A percentile compares a stretch with the other conserved stretches of the same genome.
These are phyloP conservation scores for Cottus gobio DNA, from an alignment of 2,113 vertebrate species.

Conservation along the genomic window DNA sequence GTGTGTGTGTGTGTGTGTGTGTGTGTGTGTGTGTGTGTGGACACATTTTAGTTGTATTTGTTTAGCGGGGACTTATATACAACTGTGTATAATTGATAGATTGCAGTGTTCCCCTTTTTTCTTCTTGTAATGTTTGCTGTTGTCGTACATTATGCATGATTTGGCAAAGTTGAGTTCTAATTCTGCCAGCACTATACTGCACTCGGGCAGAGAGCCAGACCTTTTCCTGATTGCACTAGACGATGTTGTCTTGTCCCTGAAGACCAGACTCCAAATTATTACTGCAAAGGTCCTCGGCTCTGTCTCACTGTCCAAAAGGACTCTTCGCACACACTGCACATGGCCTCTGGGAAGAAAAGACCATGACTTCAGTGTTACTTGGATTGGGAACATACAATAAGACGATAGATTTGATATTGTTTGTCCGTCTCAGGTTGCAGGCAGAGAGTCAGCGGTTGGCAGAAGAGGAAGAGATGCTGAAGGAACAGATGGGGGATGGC, in stretches of 20 bases:
- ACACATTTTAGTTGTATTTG: slow-evolving; percentile 32
- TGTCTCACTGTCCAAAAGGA: not conserved
- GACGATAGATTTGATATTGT: slow-evolving; percentile 1
- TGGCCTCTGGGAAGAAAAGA: not conserved
- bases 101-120: not conserved
- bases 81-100: slow-evolving; percentile 29
- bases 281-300: slow-evolving; percentile 21
- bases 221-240: slow-evolving; percentile 15
- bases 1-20: slow-evolving; percentile 20
- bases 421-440: slow-evolving; percentile 64
- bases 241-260: slow-evolving; percentile 29
- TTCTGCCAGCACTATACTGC: not conserved
- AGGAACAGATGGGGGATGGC: slow-evolving; percentile 57
- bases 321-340: not conserved
- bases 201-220: not conserved
- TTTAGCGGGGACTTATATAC: slow-evolving; percentile 11
- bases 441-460: slow-evolving; percentile 59
- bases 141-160: slow-evolving; percentile 22
- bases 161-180: slow-evolving; percentile 7
- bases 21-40: not conserved
- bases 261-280: slow-evolving; percentile 13
- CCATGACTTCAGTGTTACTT: not conserved
- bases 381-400: not conserved
- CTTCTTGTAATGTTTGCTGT: slow-evolving; percentile 25
- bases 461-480: slow-evolving; percentile 58